These are phyloP conservation scores for Hemitrygon akajei DNA, from an alignment of 2,797 vertebrate species.

Conservation along the genomic window DNA sequence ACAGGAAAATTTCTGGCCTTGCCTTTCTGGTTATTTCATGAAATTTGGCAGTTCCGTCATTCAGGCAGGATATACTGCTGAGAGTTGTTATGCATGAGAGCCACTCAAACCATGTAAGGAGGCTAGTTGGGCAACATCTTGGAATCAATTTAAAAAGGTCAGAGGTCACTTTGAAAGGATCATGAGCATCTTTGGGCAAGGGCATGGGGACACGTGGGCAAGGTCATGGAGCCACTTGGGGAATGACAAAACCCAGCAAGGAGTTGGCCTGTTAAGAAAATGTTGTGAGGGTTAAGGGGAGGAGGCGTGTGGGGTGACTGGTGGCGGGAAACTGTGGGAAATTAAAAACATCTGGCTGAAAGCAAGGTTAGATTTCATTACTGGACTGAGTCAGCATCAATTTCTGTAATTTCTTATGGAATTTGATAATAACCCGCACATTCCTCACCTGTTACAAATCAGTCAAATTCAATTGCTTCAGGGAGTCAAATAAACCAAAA, in stretches of 20 bases:
- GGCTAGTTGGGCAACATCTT: not conserved
- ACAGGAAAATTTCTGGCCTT: too few relatives aligned
- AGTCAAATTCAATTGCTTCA: not conserved
- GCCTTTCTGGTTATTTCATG: too few relatives aligned
- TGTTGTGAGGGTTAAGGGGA: not conserved
- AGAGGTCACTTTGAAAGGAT: not conserved
- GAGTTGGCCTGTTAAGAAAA: not conserved
- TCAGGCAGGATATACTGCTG: not conserved
- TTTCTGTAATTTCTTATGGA: slow-evolving; percentile 29
- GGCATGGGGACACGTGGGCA: not conserved
- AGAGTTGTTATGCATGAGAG: not conserved
- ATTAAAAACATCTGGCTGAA: slow-evolving; percentile 16
- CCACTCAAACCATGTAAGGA: not conserved
- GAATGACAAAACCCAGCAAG: not conserved
- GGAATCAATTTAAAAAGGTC: not conserved
- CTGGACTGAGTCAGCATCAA: slow-evolving; percentile 2
- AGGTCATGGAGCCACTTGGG: not conserved
- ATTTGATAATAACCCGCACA: slow-evolving; percentile 29
- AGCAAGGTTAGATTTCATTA: slow-evolving; percentile 19
- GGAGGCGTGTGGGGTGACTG: not conserved
- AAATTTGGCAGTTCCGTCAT: not conserved
- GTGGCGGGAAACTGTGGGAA: not conserved
- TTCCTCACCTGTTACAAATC: slow-evolving; percentile 25
- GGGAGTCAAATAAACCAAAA: not conserved
- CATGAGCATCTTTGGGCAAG: not conserved